These are phyloP conservation scores for Dendronephthya gigantea DNA, from an alignment of 64 coral and sea anemone genomes.

Conservation along the genomic window DNA sequence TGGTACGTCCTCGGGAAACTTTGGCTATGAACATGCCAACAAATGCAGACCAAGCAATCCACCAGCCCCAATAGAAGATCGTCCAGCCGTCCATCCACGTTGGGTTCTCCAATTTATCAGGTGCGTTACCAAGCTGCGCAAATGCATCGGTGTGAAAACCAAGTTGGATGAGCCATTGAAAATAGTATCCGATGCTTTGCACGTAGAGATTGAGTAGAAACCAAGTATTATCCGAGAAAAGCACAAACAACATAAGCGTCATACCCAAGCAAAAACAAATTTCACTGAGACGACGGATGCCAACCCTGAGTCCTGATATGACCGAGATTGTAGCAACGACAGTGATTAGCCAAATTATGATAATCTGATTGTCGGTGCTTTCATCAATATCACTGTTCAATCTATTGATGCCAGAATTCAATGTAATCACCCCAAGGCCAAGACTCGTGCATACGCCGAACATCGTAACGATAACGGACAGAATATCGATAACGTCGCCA, in stretches of 20 bases:
- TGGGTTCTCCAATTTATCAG: neutral
- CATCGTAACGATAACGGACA: constrained; percentile 49
- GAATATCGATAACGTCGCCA: constrained; percentile 55
- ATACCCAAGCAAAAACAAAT: neutral
- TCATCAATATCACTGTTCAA: constrained; percentile 20
- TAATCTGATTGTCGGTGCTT: neutral
- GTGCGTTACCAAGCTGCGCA: neutral
- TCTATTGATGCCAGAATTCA: constrained; percentile 46
- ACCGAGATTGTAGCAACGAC: neutral
- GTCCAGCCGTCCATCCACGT: constrained; percentile 12
- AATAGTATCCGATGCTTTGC: constrained; percentile 6
- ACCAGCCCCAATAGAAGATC: constrained; percentile 14
- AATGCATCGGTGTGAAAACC: constrained; percentile 12
- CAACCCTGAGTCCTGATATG: constrained; percentile 13
- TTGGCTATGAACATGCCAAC: constrained; percentile 13
- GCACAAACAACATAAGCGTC: neutral
- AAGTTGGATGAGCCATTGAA: constrained; percentile 12
- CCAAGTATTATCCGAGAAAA: neutral
- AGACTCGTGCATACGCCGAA: constrained; percentile 68
- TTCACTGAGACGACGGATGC: constrained; percentile 14
- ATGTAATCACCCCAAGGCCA: constrained; percentile 34
- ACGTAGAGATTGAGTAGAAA: constrained; percentile 4
- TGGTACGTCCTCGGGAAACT: neutral
- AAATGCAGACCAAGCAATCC: constrained; percentile 12
- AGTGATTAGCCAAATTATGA: constrained; percentile 3